These are phyloP conservation scores for Zaprionus tsacasi DNA, from an alignment of 1,140 invertebrate species.

Conservation along the genomic window DNA sequence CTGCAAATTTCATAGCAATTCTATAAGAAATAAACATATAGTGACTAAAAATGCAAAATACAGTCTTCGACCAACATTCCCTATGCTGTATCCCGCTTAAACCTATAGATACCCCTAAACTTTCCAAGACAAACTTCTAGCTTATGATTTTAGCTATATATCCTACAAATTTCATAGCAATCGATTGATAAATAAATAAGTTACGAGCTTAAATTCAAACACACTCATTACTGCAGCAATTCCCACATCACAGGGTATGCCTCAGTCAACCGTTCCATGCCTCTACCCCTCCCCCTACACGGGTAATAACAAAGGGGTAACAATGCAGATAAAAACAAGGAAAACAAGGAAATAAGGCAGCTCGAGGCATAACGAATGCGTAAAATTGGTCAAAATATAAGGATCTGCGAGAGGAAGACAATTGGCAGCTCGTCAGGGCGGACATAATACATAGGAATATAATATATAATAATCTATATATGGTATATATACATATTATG, in stretches of 20 bases:
- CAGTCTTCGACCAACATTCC: neutral
- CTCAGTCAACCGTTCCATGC: neutral
- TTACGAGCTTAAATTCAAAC: neutral
- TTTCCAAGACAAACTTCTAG: neutral
- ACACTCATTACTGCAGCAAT: neutral
- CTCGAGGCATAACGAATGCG: constrained; percentile 21
- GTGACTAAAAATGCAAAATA: neutral
- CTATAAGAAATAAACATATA: neutral
- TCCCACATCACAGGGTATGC: constrained; percentile 6
- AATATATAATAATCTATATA: too few species aligned
- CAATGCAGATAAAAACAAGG: constrained; percentile 9
- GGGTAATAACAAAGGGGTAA: constrained; percentile 13
- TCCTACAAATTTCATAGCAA: neutral
- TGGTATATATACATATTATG: too few species aligned
- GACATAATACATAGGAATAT: neutral
- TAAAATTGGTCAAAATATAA: constrained; percentile 35
- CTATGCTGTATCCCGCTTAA: too few species aligned
- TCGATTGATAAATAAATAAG: neutral
- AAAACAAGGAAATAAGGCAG: constrained; percentile 17
- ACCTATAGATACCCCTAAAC: too few species aligned
- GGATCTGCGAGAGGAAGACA: constrained; percentile 17
- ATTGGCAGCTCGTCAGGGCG: constrained; percentile 29
- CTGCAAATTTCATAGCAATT: neutral
- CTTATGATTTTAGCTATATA: neutral
- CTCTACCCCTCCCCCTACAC: neutral